phyloP scores from a whole-genome alignment of 1,140 invertebrate species.

The Phenacoccus solenopsis region DNA sequence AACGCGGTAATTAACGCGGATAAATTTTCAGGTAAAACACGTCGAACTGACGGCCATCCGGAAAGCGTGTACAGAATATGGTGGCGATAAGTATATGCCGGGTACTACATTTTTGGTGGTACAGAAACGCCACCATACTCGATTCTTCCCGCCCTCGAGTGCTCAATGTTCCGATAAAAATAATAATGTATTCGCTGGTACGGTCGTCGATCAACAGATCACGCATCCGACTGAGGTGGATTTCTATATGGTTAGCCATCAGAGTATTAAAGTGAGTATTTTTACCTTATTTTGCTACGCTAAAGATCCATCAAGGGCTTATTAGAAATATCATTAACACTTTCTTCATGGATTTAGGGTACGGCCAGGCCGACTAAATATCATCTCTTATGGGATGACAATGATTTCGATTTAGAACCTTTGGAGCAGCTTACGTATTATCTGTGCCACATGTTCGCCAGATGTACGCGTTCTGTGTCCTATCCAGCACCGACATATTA shows the following conservation, averaged over 20 bases:
- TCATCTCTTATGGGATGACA: slow-evolving; percentile 70
- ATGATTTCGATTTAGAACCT: slow-evolving; percentile 53
- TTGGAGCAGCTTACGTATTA: slow-evolving; percentile 71
- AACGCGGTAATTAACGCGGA: not conserved
- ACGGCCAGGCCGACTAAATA: slow-evolving; percentile 81
- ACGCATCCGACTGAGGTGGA: slow-evolving; percentile 69
- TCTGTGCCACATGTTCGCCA: slow-evolving; percentile 75
- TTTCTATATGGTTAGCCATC: slow-evolving; percentile 68
- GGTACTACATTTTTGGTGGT: slow-evolving; percentile 71
- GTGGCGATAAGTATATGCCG: slow-evolving; percentile 41
- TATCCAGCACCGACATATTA: slow-evolving; percentile 90
- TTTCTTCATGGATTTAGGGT: too few relatives aligned
- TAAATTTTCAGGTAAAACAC: slow-evolving; percentile 36
- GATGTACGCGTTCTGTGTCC: slow-evolving; percentile 74
- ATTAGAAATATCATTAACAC: too few relatives aligned
- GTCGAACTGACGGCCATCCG: slow-evolving; percentile 52
- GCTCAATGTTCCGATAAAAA: too few relatives aligned
- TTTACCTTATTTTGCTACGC: too few relatives aligned
- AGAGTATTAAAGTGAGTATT: slow-evolving; percentile 47
- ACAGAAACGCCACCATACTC: slow-evolving; percentile 81
- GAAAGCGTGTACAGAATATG: slow-evolving; percentile 44
- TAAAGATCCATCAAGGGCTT: too few relatives aligned
- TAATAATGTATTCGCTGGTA: slow-evolving; percentile 67
- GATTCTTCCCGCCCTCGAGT: slow-evolving; percentile 52
- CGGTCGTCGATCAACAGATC: slow-evolving; percentile 67